phyloP scores from a whole-genome alignment of 2,888 invertebrate genomes.

The Ctenicera cuprea region DNA sequence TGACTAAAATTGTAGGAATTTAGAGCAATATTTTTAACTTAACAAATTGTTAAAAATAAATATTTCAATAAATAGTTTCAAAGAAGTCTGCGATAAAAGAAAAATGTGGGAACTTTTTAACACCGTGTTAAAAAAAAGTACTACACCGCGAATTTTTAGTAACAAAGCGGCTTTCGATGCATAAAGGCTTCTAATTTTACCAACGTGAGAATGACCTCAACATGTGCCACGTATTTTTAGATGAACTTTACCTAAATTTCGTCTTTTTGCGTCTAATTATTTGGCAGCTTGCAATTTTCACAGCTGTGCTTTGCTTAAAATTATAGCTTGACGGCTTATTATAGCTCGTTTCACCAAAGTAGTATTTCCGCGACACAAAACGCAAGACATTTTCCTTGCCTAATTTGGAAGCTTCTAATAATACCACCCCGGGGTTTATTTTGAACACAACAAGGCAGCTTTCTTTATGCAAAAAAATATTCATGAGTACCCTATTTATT shows the following conservation, averaged over 20 bases:
- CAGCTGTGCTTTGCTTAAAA: slow-evolving; percentile 25
- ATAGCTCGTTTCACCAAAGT: neutral
- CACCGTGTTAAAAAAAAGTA: neutral
- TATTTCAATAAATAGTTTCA: neutral
- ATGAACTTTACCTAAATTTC: slow-evolving; percentile 55
- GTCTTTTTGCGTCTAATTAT: slow-evolving; percentile 46
- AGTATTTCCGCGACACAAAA: slow-evolving; percentile 15
- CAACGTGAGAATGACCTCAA: slow-evolving; percentile 46
- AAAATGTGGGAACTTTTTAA: slow-evolving; percentile 17
- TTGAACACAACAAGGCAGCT: neutral
- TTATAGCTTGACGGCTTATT: neutral
- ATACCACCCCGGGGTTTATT: slow-evolving; percentile 1
- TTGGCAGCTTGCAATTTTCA: slow-evolving; percentile 32
- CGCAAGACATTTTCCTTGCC: neutral
- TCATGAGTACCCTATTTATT: neutral
- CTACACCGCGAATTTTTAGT: neutral
- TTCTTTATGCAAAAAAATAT: slow-evolving; percentile 15
- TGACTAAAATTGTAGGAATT: slow-evolving; percentile 3
- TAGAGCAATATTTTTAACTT: neutral
- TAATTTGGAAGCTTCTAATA: slow-evolving; percentile 23
- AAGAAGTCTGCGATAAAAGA: slow-evolving; percentile 9
- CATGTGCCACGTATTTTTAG: slow-evolving; percentile 47
- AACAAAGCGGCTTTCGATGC: slow-evolving; percentile 17
- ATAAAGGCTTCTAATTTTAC: slow-evolving; percentile 42
- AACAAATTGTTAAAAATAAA: neutral